A percentile compares a stretch with the other conserved stretches of the same genome.
Conservation (phyloP, 1,140 invertebrate genomes). For the Sipha flava region DNA sequence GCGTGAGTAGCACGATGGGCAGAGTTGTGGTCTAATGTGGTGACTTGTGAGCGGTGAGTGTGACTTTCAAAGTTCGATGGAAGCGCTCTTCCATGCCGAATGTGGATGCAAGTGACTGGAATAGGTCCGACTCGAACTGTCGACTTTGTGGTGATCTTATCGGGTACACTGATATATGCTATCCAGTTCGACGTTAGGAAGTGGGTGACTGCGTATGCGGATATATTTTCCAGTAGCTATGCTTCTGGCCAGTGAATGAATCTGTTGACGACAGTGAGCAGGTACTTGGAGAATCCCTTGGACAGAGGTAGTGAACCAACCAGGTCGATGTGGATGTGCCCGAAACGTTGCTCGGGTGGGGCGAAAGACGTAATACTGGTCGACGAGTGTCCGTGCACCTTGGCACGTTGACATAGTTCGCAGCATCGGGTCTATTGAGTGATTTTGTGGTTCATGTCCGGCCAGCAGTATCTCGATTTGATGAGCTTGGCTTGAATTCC, state of each 20-base stretch:
- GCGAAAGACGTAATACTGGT: constrained; percentile 38
- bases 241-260: constrained; percentile 42
- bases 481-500: not conserved
- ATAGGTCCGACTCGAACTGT: constrained; percentile 42
- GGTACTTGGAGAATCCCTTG: not conserved
- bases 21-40: constrained; percentile 35
- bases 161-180: constrained; percentile 42
- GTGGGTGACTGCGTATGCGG: constrained; percentile 40
- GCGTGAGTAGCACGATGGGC: constrained; percentile 37
- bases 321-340: constrained; percentile 40
- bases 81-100: constrained; percentile 34
- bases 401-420: not conserved
- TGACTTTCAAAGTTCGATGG: constrained; percentile 44
- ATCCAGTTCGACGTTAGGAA: constrained; percentile 38
- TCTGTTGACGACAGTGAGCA: too few species aligned
- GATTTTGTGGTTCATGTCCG: not conserved
- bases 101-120: not conserved
- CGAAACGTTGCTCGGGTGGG: not conserved
- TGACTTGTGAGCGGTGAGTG: constrained; percentile 38
- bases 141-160: constrained; percentile 42
- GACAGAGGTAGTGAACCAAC: constrained; percentile 40
- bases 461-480: not conserved
- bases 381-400: constrained; percentile 36
- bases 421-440: not conserved
- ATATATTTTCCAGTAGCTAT: constrained; percentile 40